Conservation (phyloP, 2,888 invertebrate species). For the Acrobasis consociella region DNA sequence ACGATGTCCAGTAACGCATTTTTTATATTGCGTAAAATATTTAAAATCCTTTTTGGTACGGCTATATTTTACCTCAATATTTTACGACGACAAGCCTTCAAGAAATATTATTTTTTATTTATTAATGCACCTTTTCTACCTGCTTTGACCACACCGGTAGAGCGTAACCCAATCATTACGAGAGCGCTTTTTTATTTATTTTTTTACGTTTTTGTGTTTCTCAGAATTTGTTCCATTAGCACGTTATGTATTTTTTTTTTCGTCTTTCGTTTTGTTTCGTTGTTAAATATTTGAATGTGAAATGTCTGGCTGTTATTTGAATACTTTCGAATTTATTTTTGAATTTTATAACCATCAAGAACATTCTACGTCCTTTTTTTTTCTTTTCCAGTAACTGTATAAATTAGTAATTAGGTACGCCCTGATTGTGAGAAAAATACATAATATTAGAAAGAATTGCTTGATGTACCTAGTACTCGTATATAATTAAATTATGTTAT, state of each 20-base stretch:
- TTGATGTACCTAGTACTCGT: too few species aligned
- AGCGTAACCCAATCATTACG: constrained; percentile 19
- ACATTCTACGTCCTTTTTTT: background rate
- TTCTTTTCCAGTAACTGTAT: background rate
- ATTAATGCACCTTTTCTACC: constrained; percentile 14
- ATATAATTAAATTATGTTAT: too few species aligned
- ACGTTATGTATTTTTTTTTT: constrained; percentile 3
- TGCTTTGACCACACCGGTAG: constrained; percentile 18
- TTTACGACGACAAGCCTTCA: background rate
- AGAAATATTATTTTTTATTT: constrained; percentile 14
- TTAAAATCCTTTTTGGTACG: too few species aligned
- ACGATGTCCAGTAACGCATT: background rate
- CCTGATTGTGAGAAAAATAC: too few species aligned
- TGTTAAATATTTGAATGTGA: constrained; percentile 3
- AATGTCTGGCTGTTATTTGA: background rate
- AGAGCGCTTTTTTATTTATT: constrained; percentile 12
- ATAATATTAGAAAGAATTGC: too few species aligned
- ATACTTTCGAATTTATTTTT: constrained; percentile 1
- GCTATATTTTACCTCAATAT: constrained; percentile 8
- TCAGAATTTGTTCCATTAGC: constrained; percentile 24
- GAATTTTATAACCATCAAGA: background rate
- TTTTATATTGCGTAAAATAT: background rate
- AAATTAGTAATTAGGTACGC: background rate
- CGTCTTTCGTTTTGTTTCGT: background rate
- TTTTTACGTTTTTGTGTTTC: constrained; percentile 17